Evolutionary conservation across 2,113 vertebrate genomes (phyloP).

Genomic region (Aegithalos caudatus): DNA sequence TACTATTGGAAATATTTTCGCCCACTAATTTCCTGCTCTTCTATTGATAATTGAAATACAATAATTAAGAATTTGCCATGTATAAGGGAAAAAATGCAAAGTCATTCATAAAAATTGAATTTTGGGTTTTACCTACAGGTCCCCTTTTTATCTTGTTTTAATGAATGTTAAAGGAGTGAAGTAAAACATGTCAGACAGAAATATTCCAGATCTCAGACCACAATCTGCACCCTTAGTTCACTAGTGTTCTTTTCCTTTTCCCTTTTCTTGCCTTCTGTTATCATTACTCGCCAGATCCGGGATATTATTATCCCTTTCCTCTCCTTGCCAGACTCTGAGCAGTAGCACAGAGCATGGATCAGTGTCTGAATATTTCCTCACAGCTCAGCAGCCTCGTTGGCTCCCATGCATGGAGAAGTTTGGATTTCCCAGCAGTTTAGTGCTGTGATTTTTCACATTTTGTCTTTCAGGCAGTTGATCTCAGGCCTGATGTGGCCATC

Average conservation of each 20-base stretch:
- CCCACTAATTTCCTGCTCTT: neutral
- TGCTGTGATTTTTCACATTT: conserved; percentile 12
- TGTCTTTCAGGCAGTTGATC: neutral
- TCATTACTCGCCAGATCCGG: neutral
- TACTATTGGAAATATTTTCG: neutral
- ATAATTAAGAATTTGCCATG: neutral
- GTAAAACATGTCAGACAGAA: neutral
- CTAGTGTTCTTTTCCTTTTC: neutral
- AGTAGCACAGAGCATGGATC: neutral
- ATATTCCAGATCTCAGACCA: neutral
- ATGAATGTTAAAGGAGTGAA: neutral
- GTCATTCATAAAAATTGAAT: neutral
- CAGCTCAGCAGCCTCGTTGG: neutral
- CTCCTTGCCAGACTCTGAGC: neutral
- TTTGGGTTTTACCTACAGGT: neutral
- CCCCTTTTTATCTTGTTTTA: neutral
- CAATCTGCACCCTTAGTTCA: neutral
- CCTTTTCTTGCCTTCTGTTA: neutral
- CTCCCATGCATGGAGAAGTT: neutral
- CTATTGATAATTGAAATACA: neutral
- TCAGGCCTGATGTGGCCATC: neutral
- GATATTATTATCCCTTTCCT: neutral
- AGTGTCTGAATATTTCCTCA: neutral
- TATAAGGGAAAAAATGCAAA: neutral
- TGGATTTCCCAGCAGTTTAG: conserved; percentile 17